These are phyloP conservation scores for Phymorhynchus buccinoides DNA, from an alignment of 1,140 invertebrate genomes.

Conservation along the genomic window DNA sequence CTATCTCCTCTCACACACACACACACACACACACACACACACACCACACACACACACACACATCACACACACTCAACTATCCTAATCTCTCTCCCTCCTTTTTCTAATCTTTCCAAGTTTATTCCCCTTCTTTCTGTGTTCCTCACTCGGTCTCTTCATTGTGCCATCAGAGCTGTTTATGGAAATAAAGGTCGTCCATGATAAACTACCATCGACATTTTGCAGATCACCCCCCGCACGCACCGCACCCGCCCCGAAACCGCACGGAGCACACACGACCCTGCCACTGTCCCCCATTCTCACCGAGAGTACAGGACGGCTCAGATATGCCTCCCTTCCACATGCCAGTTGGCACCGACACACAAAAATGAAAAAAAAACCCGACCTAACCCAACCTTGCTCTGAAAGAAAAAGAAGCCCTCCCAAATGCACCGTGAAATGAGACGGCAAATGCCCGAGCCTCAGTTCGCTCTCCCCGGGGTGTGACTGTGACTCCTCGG, in stretches of 20 bases:
- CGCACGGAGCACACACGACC: background rate
- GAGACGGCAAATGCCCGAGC: background rate
- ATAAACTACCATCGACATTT: background rate
- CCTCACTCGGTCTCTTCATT: background rate
- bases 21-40: background rate
- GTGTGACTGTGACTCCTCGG: too few relatives aligned
- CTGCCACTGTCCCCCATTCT: background rate
- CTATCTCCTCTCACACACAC: background rate
- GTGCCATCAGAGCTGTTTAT: too few relatives aligned
- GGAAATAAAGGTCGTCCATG: background rate
- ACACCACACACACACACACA: slow-evolving; percentile 4
- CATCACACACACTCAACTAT: background rate
- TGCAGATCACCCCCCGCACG: background rate
- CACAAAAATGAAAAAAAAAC: too few relatives aligned
- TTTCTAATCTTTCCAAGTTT: background rate
- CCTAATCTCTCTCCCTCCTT: too few relatives aligned
- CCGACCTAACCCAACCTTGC: too few relatives aligned
- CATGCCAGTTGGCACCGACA: background rate
- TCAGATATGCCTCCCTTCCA: background rate
- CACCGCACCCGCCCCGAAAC: too few relatives aligned
- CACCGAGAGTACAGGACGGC: background rate
- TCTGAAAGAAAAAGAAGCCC: background rate
- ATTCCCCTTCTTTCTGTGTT: background rate
- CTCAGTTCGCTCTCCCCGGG: background rate
- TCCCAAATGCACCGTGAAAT: slow-evolving; percentile 29